These are phyloP conservation scores for Cydia strobilella DNA, from an alignment of 1,140 invertebrate genomes.

Conservation along the genomic window DNA sequence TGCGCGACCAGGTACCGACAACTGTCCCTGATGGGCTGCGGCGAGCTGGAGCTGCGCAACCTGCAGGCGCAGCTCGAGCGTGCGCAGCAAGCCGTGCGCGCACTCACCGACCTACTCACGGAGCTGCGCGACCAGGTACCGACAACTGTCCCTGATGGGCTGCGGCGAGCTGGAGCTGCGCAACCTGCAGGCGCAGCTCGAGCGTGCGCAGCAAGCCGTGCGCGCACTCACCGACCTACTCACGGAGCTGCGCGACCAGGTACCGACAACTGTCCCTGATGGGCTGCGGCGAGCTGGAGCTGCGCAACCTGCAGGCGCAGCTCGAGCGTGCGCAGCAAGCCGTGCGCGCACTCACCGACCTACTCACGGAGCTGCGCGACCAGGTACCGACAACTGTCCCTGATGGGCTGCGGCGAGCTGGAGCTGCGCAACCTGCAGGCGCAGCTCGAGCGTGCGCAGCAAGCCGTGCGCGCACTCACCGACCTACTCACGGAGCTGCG, in stretches of 20 bases:
- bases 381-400: no score
- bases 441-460: conserved; percentile 92
- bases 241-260: conserved; percentile 94
- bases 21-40: no score
- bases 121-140: no score
- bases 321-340: conserved; percentile 92
- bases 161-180: no score
- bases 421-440: conserved; percentile 90
- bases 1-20: conserved; percentile 95
- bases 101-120: conserved; percentile 91
- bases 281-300: no score
- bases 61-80: conserved; percentile 93
- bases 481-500: conserved; percentile 93
- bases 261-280: no score
- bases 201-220: conserved; percentile 90
- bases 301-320: conserved; percentile 91
- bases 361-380: conserved; percentile 95
- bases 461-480: conserved; percentile 89
- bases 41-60: no score
- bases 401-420: no score
- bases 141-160: no score
- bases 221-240: conserved; percentile 91
- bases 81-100: conserved; percentile 90
- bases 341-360: conserved; percentile 90
- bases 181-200: conserved; percentile 92